Evolutionary conservation across 2,888 invertebrate genomes (phyloP), one percentile per base, ranked within the genome.

Genomic region (Chalcis sispes): DNA sequence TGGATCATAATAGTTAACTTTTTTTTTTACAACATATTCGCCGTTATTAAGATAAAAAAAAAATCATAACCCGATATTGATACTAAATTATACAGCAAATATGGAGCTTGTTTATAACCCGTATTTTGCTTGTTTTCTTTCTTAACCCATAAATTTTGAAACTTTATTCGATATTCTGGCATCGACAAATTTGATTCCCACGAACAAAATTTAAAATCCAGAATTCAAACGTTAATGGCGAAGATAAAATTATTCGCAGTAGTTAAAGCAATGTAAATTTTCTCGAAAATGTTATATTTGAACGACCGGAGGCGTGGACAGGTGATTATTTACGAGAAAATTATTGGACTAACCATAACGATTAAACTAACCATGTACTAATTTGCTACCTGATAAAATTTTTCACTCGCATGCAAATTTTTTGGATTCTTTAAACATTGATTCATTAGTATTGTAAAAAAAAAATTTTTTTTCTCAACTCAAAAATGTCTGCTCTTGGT

Each of bases 61-160:
- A 66, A 18, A 4, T 58, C 46, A 67, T 58, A 36, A 54, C 15
- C 27, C 42, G 46, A 58, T 66, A 40, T 18, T 52, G 7, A 10
- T 40, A 40, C 20, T 54, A 25, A 66, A 66, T 50, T 54, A 54
- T 27, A 40, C 25, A n/a, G 40, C 54, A 15, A 36, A 23, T 65
- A 32, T 52, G 25, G n/a, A 54, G 18, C 32, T 36, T 36, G n/a
- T 18, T 48, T 46, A 13, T 8, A 8, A 3, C 7, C 8, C 27
- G 25, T 15, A 40, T 52, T n/a, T 13, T 50, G 15, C 32, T 52
- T 32, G 40, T 52, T 50, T 50, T 50, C 48, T 65, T 65, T 52
- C 65, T 64, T 13, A 65, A 54, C 54, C 54, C 23, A 18, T 10
- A 40, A 50, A 66, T 54, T 23, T 52, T 15, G 27, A n/a, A 40